Evolutionary conservation across 2,113 vertebrate genomes (phyloP), one percentile per base, ranked within the genome.

Genomic region (Spheniscus mendiculus): DNA sequence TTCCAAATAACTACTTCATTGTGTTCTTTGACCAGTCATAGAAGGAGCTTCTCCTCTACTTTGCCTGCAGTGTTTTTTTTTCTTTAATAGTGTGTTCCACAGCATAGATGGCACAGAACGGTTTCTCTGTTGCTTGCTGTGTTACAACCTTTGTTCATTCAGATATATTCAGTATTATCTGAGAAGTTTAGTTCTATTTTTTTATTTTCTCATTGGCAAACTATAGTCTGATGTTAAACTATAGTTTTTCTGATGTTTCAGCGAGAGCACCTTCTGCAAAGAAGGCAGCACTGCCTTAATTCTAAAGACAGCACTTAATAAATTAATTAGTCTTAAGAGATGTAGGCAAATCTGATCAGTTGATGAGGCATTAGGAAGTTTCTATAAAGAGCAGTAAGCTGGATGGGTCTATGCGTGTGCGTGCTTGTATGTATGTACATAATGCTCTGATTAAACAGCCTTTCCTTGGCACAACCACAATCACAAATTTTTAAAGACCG

Each of bases 281-380:
- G 78, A 55, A 83, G 36, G 83, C 71, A 49, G 71, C 25, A 9
- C 47, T 81, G 73, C 67, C 82, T 95, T 83, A 40, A 86, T 90
- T 93, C 83, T 88, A n/a, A 89, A 90, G 76, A 90, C 71, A 92
- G 10, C 45, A 20, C 47, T 96, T 91, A 95, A 93, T 94, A 92
- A 94, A 93, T 92, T 61, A 76, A 19, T 91, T 73, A 89, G 91
- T 89, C 91, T 94, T 97, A 10, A 71, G 85, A 93, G 89, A 71
- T 76, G 59, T 81, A 71, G 77, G 83, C 86, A 87, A 73, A 89
- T 91, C 71, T 89, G 92, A 83, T 83, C 55, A 32, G 14, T 81
- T 80, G 93, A 25, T 65, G 94, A 96, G 69, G 47, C 56, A 87
- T 74, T 44, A 85, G 70, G 95, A 96, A 84, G 77, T 84, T 52